A percentile compares a stretch with the other conserved stretches of the same genome.
phyloP scores from a whole-genome alignment of 1,140 invertebrate species.

The Atta cephalotes region DNA sequence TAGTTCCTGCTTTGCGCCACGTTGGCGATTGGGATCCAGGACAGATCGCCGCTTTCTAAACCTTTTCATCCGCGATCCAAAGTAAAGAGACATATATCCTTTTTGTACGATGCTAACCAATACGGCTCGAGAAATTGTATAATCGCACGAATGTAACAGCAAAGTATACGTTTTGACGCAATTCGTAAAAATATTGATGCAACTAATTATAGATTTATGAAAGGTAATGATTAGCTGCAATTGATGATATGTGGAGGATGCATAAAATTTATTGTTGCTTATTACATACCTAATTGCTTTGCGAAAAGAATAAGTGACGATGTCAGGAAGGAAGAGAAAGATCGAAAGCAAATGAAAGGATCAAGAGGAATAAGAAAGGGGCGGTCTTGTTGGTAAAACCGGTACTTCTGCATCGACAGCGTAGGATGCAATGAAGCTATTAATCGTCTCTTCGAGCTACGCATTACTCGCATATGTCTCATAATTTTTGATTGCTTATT shows the following conservation, averaged over 20 bases:
- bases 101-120: neutral
- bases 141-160: neutral
- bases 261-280: neutral
- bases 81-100: neutral
- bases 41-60: conserved; percentile 47
- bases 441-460: conserved; percentile 71
- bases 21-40: conserved; percentile 4
- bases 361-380: conserved; percentile 14
- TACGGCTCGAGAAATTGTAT: neutral
- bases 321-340: conserved; percentile 9
- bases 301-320: neutral
- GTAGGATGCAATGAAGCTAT: conserved; percentile 75
- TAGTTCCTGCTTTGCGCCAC: conserved; percentile 45
- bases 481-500: conserved; percentile 57
- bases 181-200: neutral
- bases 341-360: conserved; percentile 21
- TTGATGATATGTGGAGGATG: neutral
- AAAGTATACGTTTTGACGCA: neutral
- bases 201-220: neutral
- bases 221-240: neutral
- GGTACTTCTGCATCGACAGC: conserved; percentile 50
- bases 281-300: conserved; percentile 10
- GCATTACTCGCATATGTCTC: conserved; percentile 70
- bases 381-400: conserved; percentile 61
- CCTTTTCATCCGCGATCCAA: neutral